These are phyloP conservation scores for Platyrinchus mystaceus DNA, from an alignment of 2,797 vertebrate species.

Conservation along the genomic window DNA sequence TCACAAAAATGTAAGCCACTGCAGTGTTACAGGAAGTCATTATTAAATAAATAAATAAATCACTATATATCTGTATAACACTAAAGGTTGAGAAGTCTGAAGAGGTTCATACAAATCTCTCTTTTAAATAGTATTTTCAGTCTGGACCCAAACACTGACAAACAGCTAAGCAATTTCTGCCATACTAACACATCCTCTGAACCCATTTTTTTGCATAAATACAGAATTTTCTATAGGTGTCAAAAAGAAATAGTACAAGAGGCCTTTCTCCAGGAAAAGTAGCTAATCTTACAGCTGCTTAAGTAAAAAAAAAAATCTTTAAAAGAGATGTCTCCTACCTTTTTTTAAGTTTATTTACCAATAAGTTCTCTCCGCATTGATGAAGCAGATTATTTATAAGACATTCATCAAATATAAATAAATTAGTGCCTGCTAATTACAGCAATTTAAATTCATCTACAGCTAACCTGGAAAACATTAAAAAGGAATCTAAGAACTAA, in stretches of 20 bases:
- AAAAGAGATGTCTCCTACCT: neutral
- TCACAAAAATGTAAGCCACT: neutral
- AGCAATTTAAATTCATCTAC: neutral
- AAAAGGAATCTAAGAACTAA: neutral
- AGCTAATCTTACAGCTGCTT: neutral
- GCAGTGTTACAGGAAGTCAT: neutral
- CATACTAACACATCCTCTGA: neutral
- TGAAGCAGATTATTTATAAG: slow-evolving; percentile 24
- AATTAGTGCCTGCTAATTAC: neutral
- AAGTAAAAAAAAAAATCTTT: neutral
- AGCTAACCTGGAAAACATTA: neutral
- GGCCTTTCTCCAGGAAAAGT: neutral
- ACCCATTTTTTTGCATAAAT: neutral
- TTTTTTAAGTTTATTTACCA: neutral
- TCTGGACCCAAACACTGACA: neutral
- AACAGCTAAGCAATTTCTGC: neutral
- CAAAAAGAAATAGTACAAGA: neutral
- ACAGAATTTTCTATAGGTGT: neutral
- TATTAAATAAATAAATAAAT: neutral
- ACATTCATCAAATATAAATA: slow-evolving; percentile 21
- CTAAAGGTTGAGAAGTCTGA: neutral
- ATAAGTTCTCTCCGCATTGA: neutral
- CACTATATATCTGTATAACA: neutral
- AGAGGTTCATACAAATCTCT: neutral
- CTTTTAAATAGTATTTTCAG: neutral